Evolutionary conservation across 1,140 invertebrate genomes (phyloP).

Genomic region (Drosophila triauraria): DNA sequence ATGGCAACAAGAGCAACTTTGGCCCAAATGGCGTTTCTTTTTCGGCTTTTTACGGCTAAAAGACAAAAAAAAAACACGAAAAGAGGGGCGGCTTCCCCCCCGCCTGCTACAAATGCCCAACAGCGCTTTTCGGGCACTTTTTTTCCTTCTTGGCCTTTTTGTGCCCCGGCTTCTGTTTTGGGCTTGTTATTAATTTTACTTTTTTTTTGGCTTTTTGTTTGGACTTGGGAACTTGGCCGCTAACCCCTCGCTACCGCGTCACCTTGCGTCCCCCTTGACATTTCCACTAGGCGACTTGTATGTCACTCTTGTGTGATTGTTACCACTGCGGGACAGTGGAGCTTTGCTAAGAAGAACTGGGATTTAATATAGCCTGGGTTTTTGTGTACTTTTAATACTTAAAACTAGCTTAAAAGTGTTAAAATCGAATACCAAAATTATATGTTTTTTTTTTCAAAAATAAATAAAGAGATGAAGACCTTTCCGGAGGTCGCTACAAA

Average conservation of each 20-base stretch:
- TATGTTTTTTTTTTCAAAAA: too few species aligned
- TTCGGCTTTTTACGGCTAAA: slow-evolving; percentile 47
- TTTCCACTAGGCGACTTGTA: slow-evolving; percentile 60
- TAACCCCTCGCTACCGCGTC: slow-evolving; percentile 1
- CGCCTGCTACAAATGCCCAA: slow-evolving; percentile 59
- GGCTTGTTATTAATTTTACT: slow-evolving; percentile 46
- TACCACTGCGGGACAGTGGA: slow-evolving; percentile 34
- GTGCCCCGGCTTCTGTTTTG: slow-evolving; percentile 34
- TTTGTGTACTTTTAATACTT: neutral
- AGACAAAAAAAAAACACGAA: neutral
- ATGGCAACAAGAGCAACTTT: slow-evolving; percentile 64
- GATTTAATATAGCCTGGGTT: neutral
- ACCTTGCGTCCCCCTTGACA: slow-evolving; percentile 24
- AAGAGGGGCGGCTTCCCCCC: neutral
- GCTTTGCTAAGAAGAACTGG: neutral
- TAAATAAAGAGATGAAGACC: accelerated
- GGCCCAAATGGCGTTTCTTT: slow-evolving; percentile 79
- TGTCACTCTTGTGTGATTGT: slow-evolving; percentile 73
- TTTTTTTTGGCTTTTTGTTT: slow-evolving; percentile 58
- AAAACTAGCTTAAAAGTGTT: too few species aligned
- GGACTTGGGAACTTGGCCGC: slow-evolving; percentile 41
- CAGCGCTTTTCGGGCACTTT: slow-evolving; percentile 54
- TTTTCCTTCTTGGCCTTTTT: slow-evolving; percentile 69
- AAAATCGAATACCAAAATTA: too few species aligned
- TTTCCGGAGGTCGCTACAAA: too few species aligned